Percentiles rank a stretch among this genome's conserved stretches.
phyloP scores from a whole-genome alignment of 2,113 vertebrate species.

The Climacteris rufus region DNA sequence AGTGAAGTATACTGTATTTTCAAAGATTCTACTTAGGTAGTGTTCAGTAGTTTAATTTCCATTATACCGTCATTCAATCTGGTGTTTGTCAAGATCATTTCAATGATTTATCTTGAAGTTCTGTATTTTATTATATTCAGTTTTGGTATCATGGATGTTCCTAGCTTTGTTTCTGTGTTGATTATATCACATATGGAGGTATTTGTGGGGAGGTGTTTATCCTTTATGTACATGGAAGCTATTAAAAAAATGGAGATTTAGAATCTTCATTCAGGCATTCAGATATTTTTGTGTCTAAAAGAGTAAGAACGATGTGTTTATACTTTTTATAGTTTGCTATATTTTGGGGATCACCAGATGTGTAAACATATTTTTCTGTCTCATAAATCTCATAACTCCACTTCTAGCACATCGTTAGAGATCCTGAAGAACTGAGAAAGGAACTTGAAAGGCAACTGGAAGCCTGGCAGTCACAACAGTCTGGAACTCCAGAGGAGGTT shows the following conservation, averaged over 20 bases:
- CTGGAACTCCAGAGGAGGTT: conserved; percentile 85
- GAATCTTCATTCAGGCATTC: neutral
- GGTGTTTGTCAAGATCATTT: neutral
- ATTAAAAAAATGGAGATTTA: neutral
- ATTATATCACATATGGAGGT: neutral
- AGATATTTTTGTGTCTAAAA: neutral
- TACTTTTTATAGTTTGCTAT: neutral
- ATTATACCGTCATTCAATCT: neutral
- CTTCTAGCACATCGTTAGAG: conserved; percentile 73
- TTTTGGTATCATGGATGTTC: neutral
- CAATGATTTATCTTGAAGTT: neutral
- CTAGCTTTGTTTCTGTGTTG: neutral
- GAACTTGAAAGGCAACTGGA: conserved; percentile 92
- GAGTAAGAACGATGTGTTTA: neutral
- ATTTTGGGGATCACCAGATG: neutral
- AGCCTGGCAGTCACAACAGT: conserved; percentile 80
- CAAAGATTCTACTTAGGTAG: neutral
- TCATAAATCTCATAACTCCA: neutral
- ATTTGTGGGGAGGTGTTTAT: neutral
- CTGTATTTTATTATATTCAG: neutral
- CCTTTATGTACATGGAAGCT: neutral
- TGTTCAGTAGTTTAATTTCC: neutral
- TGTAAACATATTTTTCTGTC: neutral
- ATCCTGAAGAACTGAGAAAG: conserved; percentile 83
- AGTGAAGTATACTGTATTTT: neutral